phyloP scores from a whole-genome alignment of 2,113 vertebrate species.

The Nasalis larvatus region DNA sequence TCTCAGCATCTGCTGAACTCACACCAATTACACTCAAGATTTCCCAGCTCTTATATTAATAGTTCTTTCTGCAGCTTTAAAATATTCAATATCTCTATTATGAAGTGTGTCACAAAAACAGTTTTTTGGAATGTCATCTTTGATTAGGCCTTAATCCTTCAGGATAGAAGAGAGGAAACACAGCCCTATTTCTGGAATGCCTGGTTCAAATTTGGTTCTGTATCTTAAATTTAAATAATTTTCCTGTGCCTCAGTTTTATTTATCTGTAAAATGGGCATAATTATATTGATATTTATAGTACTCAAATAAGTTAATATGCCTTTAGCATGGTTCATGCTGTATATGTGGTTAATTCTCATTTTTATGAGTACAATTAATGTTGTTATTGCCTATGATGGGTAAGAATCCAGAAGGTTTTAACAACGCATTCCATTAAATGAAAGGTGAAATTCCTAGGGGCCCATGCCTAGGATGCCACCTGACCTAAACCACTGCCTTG shows the following conservation, averaged over 20 bases:
- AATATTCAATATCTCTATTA: neutral
- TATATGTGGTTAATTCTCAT: neutral
- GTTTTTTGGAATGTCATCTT: slow-evolving; percentile 12
- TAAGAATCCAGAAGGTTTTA: neutral
- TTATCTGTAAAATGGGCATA: neutral
- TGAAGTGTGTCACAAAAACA: neutral
- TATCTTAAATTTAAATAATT: neutral
- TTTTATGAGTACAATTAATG: neutral
- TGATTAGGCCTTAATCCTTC: slow-evolving; percentile 14
- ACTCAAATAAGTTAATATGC: neutral
- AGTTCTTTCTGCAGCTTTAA: neutral
- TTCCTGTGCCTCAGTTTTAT: neutral
- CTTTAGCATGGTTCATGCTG: neutral
- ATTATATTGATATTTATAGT: neutral
- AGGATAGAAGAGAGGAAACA: neutral
- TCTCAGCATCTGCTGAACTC: neutral
- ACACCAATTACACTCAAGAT: neutral
- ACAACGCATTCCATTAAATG: neutral
- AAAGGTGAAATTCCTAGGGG: neutral
- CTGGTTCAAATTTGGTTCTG: neutral
- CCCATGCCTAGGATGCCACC: neutral
- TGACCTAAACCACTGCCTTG: neutral
- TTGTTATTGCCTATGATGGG: neutral
- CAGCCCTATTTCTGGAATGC: neutral
- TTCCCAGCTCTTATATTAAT: neutral